These are phyloP conservation scores for Lasioglossum morio DNA, from an alignment of 2,888 invertebrate genomes.

Conservation along the genomic window DNA sequence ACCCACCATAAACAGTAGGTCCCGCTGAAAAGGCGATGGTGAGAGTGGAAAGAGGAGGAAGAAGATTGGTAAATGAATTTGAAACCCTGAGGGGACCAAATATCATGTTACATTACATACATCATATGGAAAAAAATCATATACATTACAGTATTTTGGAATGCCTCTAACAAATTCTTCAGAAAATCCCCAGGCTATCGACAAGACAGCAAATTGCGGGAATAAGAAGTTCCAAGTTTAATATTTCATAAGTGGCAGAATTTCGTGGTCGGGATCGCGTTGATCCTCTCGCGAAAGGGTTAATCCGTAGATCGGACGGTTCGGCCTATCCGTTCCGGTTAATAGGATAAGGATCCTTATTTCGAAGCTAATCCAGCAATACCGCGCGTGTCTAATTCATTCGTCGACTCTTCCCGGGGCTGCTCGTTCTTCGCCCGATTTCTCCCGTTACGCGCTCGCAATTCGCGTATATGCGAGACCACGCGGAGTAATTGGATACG, in stretches of 20 bases:
- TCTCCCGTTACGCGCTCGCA: conserved; percentile 2
- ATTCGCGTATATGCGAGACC: conserved; percentile 23
- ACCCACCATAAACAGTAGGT: no score
- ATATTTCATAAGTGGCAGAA: background rate
- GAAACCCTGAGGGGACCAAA: no score
- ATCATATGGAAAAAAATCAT: no score
- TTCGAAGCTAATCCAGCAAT: background rate
- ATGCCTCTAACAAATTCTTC: background rate
- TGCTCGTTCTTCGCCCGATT: conserved; percentile 3
- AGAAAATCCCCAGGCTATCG: background rate
- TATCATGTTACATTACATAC: no score
- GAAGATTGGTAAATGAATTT: no score
- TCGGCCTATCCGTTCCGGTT: background rate
- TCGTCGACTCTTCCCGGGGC: background rate
- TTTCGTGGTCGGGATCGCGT: background rate
- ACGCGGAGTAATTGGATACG: conserved; percentile 44
- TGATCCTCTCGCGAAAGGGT: background rate
- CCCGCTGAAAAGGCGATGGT: no score
- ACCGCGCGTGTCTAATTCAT: background rate
- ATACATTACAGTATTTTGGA: no score
- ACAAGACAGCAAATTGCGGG: background rate
- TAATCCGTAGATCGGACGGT: background rate
- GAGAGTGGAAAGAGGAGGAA: no score
- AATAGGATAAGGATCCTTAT: background rate
- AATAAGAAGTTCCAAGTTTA: background rate